Conservation (phyloP, 2,888 invertebrate species). For the Podabrus alpinus region DNA sequence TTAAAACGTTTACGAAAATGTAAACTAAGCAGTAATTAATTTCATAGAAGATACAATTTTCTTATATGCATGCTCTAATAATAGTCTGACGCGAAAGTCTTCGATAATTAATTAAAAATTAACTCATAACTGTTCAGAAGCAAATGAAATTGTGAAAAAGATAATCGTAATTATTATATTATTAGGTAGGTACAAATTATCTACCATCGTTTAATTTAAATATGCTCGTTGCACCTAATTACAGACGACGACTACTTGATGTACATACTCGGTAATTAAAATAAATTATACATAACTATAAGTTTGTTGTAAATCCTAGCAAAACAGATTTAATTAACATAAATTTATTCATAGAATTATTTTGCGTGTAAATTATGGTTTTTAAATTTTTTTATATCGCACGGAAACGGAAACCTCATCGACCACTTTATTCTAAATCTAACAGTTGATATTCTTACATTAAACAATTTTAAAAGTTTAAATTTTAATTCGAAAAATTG, state of each 20-base stretch:
- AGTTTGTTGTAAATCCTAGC: neutral
- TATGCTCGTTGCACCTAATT: neutral
- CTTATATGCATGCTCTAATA: neutral
- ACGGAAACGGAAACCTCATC: neutral
- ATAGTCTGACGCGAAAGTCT: neutral
- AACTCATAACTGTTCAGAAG: neutral
- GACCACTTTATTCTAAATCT: neutral
- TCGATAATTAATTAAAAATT: neutral
- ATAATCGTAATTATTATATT: neutral
- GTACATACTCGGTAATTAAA: neutral
- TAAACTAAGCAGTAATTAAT: neutral
- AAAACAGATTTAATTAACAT: neutral
- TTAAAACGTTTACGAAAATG: neutral
- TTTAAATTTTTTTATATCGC: neutral
- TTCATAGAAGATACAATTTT: neutral
- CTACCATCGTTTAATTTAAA: neutral
- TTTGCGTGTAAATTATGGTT: neutral
- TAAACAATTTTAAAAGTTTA: neutral
- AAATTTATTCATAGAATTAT: neutral
- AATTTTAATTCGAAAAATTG: neutral
- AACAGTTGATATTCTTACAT: neutral
- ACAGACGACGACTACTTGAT: neutral
- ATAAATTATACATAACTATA: neutral
- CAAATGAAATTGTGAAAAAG: neutral
- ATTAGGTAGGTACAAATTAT: neutral